These are phyloP conservation scores for Centropyge bicolor DNA, from an alignment of 2,797 vertebrate genomes.

Conservation along the genomic window DNA sequence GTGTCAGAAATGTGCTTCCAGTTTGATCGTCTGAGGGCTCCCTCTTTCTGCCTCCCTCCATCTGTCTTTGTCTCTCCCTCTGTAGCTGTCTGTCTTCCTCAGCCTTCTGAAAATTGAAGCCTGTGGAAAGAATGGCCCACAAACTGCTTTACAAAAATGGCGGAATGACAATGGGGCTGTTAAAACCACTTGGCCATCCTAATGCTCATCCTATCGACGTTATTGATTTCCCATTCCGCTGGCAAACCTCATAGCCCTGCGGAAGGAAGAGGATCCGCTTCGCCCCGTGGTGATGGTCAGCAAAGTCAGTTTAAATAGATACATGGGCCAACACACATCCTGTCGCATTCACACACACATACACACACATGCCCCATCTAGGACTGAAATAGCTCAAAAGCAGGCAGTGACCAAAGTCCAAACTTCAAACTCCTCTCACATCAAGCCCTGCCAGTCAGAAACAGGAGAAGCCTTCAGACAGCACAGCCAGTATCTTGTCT, in stretches of 20 bases:
- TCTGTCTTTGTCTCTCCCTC: slow-evolving; percentile 56
- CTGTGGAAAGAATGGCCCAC: slow-evolving; percentile 59
- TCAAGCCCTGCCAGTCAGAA: slow-evolving; percentile 56
- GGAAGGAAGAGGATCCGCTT: slow-evolving; percentile 52
- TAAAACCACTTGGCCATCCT: slow-evolving; percentile 79
- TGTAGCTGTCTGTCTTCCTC: slow-evolving; percentile 65
- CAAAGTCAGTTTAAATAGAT: slow-evolving; percentile 68
- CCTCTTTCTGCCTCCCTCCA: slow-evolving; percentile 42
- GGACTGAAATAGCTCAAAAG: slow-evolving; percentile 55
- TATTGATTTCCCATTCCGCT: slow-evolving; percentile 85
- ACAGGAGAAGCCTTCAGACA: slow-evolving; percentile 47
- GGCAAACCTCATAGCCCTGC: slow-evolving; percentile 56
- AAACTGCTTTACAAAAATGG: slow-evolving; percentile 73
- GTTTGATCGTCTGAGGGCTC: slow-evolving; percentile 58
- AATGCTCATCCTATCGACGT: slow-evolving; percentile 79
- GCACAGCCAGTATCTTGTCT: slow-evolving; percentile 53
- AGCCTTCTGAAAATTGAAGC: slow-evolving; percentile 63
- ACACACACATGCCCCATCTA: not conserved
- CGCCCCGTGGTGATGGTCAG: slow-evolving; percentile 54
- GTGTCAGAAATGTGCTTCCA: slow-evolving; percentile 66
- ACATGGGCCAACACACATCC: slow-evolving; percentile 17
- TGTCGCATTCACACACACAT: not conserved
- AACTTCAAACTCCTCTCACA: slow-evolving; percentile 65
- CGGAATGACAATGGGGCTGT: slow-evolving; percentile 75
- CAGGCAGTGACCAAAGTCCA: slow-evolving; percentile 54